Base-by-base conservation (phyloP, 2,888 invertebrate species). In the Neoaliturus tenellus region DNA sequence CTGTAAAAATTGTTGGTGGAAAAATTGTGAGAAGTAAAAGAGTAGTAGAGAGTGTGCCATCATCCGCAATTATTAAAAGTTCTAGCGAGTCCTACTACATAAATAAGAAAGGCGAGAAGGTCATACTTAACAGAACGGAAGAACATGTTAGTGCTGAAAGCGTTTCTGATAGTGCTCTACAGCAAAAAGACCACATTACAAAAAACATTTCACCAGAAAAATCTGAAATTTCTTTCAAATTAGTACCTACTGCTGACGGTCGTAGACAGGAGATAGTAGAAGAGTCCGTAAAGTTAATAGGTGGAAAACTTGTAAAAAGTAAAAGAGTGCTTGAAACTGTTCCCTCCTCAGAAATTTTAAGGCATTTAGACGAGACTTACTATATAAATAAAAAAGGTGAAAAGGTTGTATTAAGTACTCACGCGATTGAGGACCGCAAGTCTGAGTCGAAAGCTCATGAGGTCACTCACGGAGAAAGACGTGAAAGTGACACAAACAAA, bases 1-100 rank as follows among this genome's bases (percentile, higher is more conserved):
- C 80, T 67, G 85, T 85, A 14, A 86, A 71, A 82, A 85, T 86
- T 55, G 80, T 87, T n/a, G 87, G 86, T n/a, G 86, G 87, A 31
- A 87, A 87, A 82, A 69, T 87, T 25, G 81, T 87, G 6, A 86
- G 85, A 84, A 78, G 44, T 14, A 25, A 20, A 44, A 75, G 28
- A n/a, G 28, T 75, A 23, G 44, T 75, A 14, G 73, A 75, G 25
- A 23, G 28, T 1, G 23, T 44, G 12, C n/a, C 20, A 20, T 44
- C 10, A 25, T 39, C 73, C 28, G 28, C 25, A 28, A n/a, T 28
- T 23, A 6, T 39, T 2, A 17, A 44, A 44, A 44, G 5, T 23
- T 23, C 73, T 28, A 28, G 17, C 17, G 39, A 75, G 28, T 23
- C 25, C 14, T 75, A 44, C 20, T 75, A 44, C 28, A 75, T 75